Percentiles rank a stretch among this genome's conserved stretches.
These are phyloP conservation scores for Mycteria americana DNA, from an alignment of 2,797 vertebrate genomes.

Conservation along the genomic window DNA sequence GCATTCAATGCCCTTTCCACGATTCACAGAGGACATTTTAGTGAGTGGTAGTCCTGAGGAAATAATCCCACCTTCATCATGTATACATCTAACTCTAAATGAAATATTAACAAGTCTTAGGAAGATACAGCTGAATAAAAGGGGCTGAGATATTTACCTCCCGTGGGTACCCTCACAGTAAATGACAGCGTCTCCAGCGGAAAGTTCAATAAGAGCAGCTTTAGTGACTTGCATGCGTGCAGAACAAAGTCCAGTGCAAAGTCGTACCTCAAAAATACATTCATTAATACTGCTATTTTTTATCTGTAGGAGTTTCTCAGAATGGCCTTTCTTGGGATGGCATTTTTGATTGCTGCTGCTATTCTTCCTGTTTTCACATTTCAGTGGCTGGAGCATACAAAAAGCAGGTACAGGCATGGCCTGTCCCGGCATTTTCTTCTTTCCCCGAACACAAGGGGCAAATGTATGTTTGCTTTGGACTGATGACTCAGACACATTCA, in stretches of 20 bases:
- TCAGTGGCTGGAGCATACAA: background rate
- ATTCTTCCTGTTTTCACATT: background rate
- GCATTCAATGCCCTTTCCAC: background rate
- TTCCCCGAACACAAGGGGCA: accelerated
- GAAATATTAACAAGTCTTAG: background rate
- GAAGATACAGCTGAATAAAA: background rate
- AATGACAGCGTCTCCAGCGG: background rate
- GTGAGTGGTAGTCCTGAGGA: background rate
- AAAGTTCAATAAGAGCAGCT: background rate
- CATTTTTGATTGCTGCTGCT: background rate
- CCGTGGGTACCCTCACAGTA: accelerated
- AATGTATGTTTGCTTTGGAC: background rate
- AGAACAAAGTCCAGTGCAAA: background rate
- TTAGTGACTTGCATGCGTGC: background rate
- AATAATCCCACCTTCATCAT: background rate
- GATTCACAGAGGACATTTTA: background rate
- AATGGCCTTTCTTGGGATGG: background rate
- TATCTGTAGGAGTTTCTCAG: background rate
- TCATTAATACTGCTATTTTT: background rate
- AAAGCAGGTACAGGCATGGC: background rate
- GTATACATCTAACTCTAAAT: background rate
- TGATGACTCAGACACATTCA: background rate
- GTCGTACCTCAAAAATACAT: background rate
- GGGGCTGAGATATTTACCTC: background rate
- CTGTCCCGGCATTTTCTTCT: background rate